These are phyloP conservation scores for Apogon talboti DNA, from an alignment of 2,797 vertebrate genomes.

Conservation along the genomic window DNA sequence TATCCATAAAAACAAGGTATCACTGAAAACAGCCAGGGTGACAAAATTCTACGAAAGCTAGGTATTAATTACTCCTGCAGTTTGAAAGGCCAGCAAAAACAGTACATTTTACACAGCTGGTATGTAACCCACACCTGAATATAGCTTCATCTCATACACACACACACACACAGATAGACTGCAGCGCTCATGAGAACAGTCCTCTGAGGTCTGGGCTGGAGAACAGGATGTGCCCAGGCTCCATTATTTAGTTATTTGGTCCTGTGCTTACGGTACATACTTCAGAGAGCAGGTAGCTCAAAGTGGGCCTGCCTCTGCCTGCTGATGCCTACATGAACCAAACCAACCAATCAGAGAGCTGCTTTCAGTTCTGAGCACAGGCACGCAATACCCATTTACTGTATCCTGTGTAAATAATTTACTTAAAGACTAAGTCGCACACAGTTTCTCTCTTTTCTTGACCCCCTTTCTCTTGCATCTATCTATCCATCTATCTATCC, in stretches of 20 bases:
- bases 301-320: conserved; percentile 49
- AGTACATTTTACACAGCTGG: conserved; percentile 50
- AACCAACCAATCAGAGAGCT: conserved; percentile 59
- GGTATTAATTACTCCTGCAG: conserved; percentile 57
- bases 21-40: conserved; percentile 39
- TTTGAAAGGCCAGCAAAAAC: conserved; percentile 61
- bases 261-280: conserved; percentile 60
- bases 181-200: conserved; percentile 48
- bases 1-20: conserved; percentile 10
- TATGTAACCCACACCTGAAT: conserved; percentile 64
- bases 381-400: conserved; percentile 73
- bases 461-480: not conserved
- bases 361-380: conserved; percentile 41
- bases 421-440: conserved; percentile 60
- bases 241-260: conserved; percentile 75
- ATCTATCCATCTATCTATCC: not conserved
- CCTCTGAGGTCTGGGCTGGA: conserved; percentile 65
- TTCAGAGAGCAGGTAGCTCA: conserved; percentile 62
- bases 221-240: conserved; percentile 71
- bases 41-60: conserved; percentile 44
- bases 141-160: conserved; percentile 20
- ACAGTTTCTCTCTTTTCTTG: conserved; percentile 19
- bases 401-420: conserved; percentile 86
- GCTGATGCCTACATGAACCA: conserved; percentile 44
- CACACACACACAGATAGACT: conserved; percentile 17